phyloP scores from a whole-genome alignment of 2,888 invertebrate genomes.

The Corbicula japonica region DNA sequence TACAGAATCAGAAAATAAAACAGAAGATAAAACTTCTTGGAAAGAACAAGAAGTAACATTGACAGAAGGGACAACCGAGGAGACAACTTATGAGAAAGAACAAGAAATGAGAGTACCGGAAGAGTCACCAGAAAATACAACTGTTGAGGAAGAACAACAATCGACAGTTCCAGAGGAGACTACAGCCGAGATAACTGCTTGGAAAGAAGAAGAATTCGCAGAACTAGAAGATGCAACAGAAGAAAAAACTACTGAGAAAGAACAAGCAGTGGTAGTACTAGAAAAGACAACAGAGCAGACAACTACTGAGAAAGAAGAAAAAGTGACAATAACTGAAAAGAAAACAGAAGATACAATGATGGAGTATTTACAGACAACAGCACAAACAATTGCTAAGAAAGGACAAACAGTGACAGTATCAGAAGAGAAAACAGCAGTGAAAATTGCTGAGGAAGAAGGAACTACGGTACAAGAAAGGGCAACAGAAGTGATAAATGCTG shows the following conservation, averaged over 20 bases:
- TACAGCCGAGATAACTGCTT: not conserved
- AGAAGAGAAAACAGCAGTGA: not conserved
- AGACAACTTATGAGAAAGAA: not conserved
- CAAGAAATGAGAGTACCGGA: not conserved
- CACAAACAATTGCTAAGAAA: not conserved
- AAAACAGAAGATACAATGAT: not conserved
- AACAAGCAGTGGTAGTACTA: not conserved
- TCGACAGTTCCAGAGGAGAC: slow-evolving; percentile 1
- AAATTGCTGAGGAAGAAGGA: not conserved
- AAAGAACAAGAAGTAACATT: not conserved
- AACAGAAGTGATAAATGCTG: not conserved
- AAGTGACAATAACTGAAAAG: not conserved
- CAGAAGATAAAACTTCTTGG: not conserved
- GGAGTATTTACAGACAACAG: not conserved
- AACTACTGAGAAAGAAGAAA: not conserved
- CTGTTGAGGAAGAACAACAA: not conserved
- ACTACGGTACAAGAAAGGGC: not conserved
- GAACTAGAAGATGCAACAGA: not conserved
- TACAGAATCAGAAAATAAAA: not conserved
- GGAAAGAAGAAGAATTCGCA: not conserved
- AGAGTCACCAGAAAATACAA: not conserved
- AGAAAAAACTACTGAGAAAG: not conserved
- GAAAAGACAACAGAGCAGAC: not conserved
- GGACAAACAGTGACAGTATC: too few relatives aligned
- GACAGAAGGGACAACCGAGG: not conserved